Evolutionary conservation across 2,888 invertebrate species (phyloP), one percentile per base, ranked within the genome.

Genomic region (Calephelis perditalis): DNA sequence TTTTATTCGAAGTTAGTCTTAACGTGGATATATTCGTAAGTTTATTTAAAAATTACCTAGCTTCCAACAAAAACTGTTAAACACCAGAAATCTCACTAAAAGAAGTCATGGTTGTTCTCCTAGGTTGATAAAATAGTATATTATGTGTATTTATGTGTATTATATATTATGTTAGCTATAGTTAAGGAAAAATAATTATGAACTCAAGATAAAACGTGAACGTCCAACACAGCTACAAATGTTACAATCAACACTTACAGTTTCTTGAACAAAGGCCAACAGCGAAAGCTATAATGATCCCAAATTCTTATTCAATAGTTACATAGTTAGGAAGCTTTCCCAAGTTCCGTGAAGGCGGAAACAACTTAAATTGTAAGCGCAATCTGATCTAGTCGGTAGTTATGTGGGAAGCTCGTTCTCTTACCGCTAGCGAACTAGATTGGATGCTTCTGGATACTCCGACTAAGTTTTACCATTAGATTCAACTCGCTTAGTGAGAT

Each of bases 301-400:
- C 35, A 11, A 52, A 52, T 52, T 52, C 52, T 52, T 52, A 52
- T 52, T 26, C 52, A 52, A 35, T 35, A 35, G 40, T 40, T 40
- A 52, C 6, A 52, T 52, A 52, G 52, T 52, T 52, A 10, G 52
- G 52, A 26, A 52, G 52, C 52, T 54, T 36, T 54, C 52, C 11
- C 36, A 36, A 54, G 52, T 54, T 54, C 36, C 52, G 52, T 35
- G 11, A 9, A 35, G 11, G 52, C 36, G 52, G 52, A 54, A 54
- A 35, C 52, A 54, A 54, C 52, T 54, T 54, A 54, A 54, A 54
- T 54, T 54, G 52, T 52, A 52, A 52, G 52, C 52, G 52, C 52
- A 52, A 52, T 52, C 52, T 52, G 52, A 52, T 52, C 52, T 49
- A 49, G 52, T 52, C 52, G 52, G 36, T 11, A 52, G 52, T 52